A percentile compares a stretch with the other conserved stretches of the same genome.
Conservation (phyloP, 2,113 vertebrate species). For the Plotosus lineatus region DNA sequence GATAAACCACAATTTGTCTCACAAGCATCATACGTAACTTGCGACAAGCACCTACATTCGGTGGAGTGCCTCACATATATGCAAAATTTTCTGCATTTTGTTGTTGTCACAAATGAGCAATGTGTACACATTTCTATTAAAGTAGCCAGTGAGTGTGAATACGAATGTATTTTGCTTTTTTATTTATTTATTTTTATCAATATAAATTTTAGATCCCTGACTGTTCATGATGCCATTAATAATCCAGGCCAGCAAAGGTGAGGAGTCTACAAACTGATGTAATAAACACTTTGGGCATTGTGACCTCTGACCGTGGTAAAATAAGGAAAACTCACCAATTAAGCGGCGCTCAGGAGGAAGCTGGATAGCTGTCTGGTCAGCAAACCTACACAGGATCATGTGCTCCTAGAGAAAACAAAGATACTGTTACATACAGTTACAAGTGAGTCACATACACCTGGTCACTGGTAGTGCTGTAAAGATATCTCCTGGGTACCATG, state of each 20-base stretch:
- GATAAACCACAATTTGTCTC: too few relatives aligned
- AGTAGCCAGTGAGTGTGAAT: not conserved
- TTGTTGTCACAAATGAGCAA: not conserved
- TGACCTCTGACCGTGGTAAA: not conserved
- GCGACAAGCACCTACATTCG: too few relatives aligned
- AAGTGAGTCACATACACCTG: not conserved
- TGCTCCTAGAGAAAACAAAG: constrained; percentile 80
- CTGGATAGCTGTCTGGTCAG: constrained; percentile 93
- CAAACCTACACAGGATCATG: constrained; percentile 96
- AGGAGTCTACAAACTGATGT: too few relatives aligned
- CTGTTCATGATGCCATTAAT: too few relatives aligned
- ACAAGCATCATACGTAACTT: too few relatives aligned
- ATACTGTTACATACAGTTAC: not conserved
- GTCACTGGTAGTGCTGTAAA: not conserved
- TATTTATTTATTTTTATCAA: too few relatives aligned
- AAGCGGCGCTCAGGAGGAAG: constrained; percentile 82
- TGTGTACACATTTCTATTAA: not conserved
- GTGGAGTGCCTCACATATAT: too few relatives aligned
- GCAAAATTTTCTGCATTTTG: not conserved
- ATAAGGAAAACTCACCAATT: constrained; percentile 75
- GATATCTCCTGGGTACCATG: not conserved
- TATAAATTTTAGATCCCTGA: too few relatives aligned
- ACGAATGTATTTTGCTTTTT: not conserved
- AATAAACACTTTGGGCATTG: too few relatives aligned
- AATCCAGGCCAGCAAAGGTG: too few relatives aligned